Evolutionary conservation across 2,797 vertebrate genomes (phyloP).

Genomic region (Anolis apletophallus): DNA sequence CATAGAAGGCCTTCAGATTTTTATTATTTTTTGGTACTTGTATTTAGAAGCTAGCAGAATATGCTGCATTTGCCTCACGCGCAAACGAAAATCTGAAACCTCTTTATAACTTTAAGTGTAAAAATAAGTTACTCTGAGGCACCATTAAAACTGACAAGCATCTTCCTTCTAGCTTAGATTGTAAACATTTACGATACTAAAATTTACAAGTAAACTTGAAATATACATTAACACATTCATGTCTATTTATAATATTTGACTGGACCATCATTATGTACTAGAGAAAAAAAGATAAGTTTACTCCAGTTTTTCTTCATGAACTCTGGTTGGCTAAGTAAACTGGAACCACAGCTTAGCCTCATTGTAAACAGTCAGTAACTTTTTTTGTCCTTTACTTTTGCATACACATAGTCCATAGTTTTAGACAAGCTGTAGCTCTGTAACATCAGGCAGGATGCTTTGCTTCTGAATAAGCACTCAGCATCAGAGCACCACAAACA

Average conservation of each 20-base stretch:
- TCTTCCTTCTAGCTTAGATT: conserved; percentile 68
- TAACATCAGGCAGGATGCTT: neutral
- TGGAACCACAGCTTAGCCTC: neutral
- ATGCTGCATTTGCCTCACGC: conserved; percentile 48
- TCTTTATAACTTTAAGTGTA: conserved; percentile 65
- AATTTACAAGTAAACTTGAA: conserved; percentile 74
- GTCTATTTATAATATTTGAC: conserved; percentile 56
- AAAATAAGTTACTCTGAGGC: conserved; percentile 72
- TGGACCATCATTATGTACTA: conserved; percentile 45
- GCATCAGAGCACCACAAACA: neutral
- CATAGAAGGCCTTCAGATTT: conserved; percentile 67
- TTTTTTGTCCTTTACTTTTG: neutral
- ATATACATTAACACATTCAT: conserved; percentile 73
- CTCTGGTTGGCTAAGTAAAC: conserved; percentile 62
- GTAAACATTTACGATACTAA: conserved; percentile 73
- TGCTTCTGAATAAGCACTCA: neutral
- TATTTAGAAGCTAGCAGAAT: conserved; percentile 46
- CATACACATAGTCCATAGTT: neutral
- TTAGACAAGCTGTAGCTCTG: neutral
- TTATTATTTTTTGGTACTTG: conserved; percentile 63
- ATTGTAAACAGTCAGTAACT: neutral
- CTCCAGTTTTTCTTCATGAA: conserved; percentile 59
- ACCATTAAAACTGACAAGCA: conserved; percentile 75
- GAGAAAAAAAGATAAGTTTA: conserved; percentile 35
- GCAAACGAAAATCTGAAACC: conserved; percentile 63